Conservation (phyloP, 2,797 vertebrate genomes). For the Catamblyrhynchus diadema region DNA sequence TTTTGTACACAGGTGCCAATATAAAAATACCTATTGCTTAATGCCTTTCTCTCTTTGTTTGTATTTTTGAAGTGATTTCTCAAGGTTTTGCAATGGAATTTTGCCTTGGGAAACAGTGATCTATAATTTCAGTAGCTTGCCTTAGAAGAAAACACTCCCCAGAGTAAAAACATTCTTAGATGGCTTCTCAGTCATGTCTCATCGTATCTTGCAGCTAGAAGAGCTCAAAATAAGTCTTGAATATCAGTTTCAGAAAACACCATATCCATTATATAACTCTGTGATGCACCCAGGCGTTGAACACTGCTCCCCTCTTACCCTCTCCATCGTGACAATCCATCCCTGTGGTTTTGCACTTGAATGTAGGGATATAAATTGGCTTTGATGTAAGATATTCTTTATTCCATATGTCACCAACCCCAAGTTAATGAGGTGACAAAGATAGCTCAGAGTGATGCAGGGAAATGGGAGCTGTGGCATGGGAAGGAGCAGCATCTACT, state of each 20-base stretch:
- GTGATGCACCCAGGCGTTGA: background rate
- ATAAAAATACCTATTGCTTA: conserved; percentile 41
- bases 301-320: background rate
- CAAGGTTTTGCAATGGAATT: conserved; percentile 46
- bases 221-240: background rate
- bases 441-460: background rate
- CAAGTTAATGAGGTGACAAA: background rate
- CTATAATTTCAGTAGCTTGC: conserved; percentile 17
- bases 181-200: background rate
- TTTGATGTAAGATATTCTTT: background rate
- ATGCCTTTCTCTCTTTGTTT: background rate
- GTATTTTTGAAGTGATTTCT: conserved; percentile 50
- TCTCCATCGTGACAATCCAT: background rate
- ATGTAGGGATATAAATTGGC: background rate
- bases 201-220: background rate
- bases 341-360: background rate
- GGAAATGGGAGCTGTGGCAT: background rate
- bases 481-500: background rate
- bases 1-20: background rate
- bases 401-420: background rate
- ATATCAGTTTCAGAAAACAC: background rate
- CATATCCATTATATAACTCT: background rate
- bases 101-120: background rate
- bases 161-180: conserved; percentile 5
- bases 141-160: conserved; percentile 10